A percentile compares a stretch with the other conserved stretches of the same genome.
Evolutionary conservation across 2,113 vertebrate species (phyloP).

Genomic region (Sinocyclocheilus anophthalmus): DNA sequence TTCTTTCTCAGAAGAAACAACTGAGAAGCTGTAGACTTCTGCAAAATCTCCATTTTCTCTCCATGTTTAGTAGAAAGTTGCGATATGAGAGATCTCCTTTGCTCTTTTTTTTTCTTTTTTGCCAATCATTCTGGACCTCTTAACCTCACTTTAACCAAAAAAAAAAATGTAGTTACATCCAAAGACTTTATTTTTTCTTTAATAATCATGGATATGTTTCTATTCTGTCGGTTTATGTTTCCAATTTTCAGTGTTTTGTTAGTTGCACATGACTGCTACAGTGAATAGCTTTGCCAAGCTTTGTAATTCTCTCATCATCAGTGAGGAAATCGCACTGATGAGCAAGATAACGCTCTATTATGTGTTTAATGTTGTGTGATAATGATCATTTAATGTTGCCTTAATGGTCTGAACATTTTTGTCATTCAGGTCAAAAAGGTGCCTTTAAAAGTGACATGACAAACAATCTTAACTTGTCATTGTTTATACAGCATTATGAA

Average conservation of each 20-base stretch:
- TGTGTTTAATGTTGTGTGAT: conserved; percentile 41
- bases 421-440: neutral
- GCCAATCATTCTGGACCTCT: neutral
- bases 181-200: neutral
- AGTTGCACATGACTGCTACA: conserved; percentile 31
- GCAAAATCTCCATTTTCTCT: neutral
- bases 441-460: conserved; percentile 6
- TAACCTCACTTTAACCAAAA: neutral
- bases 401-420: conserved; percentile 31
- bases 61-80: too few species aligned
- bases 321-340: conserved; percentile 10
- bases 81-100: neutral
- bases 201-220: neutral
- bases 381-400: conserved; percentile 49
- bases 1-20: neutral
- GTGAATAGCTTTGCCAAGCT: conserved; percentile 34
- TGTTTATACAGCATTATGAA: neutral
- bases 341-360: conserved; percentile 41
- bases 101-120: neutral
- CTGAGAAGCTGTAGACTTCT: neutral
- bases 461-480: neutral
- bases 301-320: conserved; percentile 1
- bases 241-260: neutral
- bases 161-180: neutral
- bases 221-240: neutral